Evolutionary conservation across 2,113 vertebrate genomes (phyloP).

Genomic region (Chrysemys picta): DNA sequence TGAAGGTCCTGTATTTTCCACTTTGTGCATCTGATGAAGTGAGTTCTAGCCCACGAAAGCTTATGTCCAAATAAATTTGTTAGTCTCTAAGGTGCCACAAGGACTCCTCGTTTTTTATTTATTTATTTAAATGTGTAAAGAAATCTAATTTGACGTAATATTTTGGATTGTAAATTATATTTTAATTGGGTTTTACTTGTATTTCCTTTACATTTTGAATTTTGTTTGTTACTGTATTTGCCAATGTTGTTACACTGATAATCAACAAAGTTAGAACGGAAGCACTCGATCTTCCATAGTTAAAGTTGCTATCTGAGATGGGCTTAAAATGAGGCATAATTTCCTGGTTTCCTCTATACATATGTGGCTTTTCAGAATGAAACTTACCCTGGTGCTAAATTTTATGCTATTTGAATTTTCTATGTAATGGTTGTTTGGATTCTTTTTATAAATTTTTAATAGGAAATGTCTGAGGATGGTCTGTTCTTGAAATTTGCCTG

Average conservation of each 20-base stretch:
- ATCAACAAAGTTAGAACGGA: constrained; percentile 12
- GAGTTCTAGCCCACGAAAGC: too few relatives aligned
- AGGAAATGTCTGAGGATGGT: constrained; percentile 56
- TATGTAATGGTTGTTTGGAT: constrained; percentile 35
- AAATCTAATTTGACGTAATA: constrained; percentile 16
- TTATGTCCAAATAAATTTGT: too few relatives aligned
- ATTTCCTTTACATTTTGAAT: neutral
- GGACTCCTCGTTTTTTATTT: too few relatives aligned
- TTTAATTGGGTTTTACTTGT: neutral
- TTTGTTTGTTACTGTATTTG: neutral
- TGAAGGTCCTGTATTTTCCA: neutral
- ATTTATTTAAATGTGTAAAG: neutral
- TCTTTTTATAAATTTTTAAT: constrained; percentile 66
- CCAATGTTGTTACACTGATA: constrained; percentile 25
- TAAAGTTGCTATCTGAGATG: constrained; percentile 20
- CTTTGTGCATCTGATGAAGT: too few relatives aligned
- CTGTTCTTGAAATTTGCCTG: constrained; percentile 59
- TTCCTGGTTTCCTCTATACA: neutral
- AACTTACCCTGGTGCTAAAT: constrained; percentile 34
- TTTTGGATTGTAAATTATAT: neutral
- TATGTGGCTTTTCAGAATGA: neutral
- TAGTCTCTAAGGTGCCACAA: too few relatives aligned
- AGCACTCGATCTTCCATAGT: constrained; percentile 3
- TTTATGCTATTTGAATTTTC: constrained; percentile 47
- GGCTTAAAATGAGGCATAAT: constrained; percentile 1